A percentile compares a stretch with the other conserved stretches of the same genome.
These are phyloP conservation scores for Sinhomidia bicolor DNA, from an alignment of 2,888 invertebrate species.

Conservation along the genomic window DNA sequence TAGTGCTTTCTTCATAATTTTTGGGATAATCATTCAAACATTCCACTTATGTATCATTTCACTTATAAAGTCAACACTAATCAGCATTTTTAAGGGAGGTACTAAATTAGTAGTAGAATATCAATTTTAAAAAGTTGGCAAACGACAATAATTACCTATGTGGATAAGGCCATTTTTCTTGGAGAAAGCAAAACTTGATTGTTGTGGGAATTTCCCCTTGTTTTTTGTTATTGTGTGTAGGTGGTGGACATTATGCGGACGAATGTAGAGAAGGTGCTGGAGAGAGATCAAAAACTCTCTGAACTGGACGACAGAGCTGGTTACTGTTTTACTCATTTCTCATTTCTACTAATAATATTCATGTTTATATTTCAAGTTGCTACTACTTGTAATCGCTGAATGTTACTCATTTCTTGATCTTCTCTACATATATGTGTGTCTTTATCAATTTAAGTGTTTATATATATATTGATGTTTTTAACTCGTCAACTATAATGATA, in stretches of 20 bases:
- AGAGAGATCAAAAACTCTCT: constrained; percentile 96
- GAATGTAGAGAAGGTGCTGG: constrained; percentile 97
- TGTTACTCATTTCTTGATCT: not conserved
- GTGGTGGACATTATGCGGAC: constrained; percentile 97
- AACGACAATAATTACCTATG: too few species aligned
- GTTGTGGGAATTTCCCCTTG: constrained; percentile 34
- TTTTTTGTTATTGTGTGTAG: constrained; percentile 81
- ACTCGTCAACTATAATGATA: constrained; percentile 18
- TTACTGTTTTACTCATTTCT: constrained; percentile 55
- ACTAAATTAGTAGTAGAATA: too few species aligned
- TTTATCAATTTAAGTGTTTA: not conserved
- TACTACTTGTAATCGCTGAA: constrained; percentile 6
- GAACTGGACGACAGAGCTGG: constrained; percentile 96
- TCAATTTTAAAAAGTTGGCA: not conserved
- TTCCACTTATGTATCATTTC: too few species aligned
- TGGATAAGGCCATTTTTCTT: not conserved
- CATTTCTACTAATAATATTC: too few species aligned
- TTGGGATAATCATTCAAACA: too few species aligned
- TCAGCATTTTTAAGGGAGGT: too few species aligned
- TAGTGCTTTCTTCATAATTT: not conserved
- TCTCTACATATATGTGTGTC: constrained; percentile 1
- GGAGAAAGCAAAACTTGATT: constrained; percentile 15
- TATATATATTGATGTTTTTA: constrained; percentile 21
- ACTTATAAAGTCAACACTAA: too few species aligned
- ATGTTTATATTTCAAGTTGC: not conserved